Percentiles rank a stretch among this genome's conserved stretches.
Evolutionary conservation across 2,797 vertebrate genomes (phyloP).

Genomic region (Amphiprion clarkii): DNA sequence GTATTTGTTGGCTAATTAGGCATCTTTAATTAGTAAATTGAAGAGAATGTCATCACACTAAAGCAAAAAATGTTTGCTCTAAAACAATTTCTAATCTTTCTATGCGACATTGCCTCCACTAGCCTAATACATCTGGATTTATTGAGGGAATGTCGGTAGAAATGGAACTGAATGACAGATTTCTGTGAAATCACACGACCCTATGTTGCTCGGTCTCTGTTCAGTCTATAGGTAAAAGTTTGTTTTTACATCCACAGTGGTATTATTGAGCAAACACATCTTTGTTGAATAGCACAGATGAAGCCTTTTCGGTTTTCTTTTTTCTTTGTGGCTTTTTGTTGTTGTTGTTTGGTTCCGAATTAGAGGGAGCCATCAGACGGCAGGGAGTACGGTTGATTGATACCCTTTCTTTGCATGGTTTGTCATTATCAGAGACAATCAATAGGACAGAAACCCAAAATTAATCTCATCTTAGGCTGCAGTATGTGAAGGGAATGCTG

Average conservation of each 20-base stretch:
- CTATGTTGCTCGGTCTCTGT: background rate
- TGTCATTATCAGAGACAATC: constrained; percentile 64
- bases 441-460: constrained; percentile 56
- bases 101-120: no score
- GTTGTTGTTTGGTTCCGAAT: constrained; percentile 10
- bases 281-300: background rate
- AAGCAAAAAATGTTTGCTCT: no score
- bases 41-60: no score
- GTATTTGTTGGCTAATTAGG: no score
- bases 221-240: background rate
- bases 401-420: constrained; percentile 36
- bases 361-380: constrained; percentile 20
- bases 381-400: constrained; percentile 32
- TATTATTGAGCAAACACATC: constrained; percentile 3
- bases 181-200: background rate
- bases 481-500: constrained; percentile 39
- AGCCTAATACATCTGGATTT: no score
- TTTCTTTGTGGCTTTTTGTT: background rate
- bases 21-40: no score
- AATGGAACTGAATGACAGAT: no score
- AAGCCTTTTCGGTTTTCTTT: constrained; percentile 14
- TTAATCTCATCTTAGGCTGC: constrained; percentile 46
- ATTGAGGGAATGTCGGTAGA: no score
- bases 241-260: background rate
- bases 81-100: no score